Evolutionary conservation across 2,113 vertebrate genomes (phyloP), one percentile per base, ranked within the genome.

Genomic region (Abramis brama): DNA sequence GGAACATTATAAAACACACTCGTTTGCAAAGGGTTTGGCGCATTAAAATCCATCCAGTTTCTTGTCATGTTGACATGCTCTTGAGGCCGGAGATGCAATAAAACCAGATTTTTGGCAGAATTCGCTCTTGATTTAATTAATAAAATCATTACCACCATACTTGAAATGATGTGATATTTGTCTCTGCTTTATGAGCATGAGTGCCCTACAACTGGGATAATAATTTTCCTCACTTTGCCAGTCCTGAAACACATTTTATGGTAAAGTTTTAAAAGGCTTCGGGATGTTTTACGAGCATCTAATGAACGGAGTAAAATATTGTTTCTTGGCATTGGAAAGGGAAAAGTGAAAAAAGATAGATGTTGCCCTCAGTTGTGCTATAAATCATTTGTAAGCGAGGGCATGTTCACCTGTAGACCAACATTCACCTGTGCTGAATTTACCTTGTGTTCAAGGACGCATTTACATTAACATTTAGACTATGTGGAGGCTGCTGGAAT

Each of bases 261-360:
- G 87, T 91, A 88, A 92, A 89, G 88, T 91, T 91, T 92, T 82
- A 90, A 91, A 92, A 92, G 84, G 87, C 81, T 87, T 85, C 81
- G 70, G 85, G 87, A 89, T 89, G 88, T 87, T 94, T 94, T 92
- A 94, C 90, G 86, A 59, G 89, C 88, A 92, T 93, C 92, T 94
- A 93, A 94, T 91, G 87, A 93, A 94, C 83, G 89, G 87, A 85
- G 86, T 93, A 93, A 94, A 94, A 93, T 89, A 87, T 83, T 85
- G 87, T n/a, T 36, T 83, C 66, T 73, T 83, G 81, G 47, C 87
- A 91, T 91, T 89, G 89, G 76, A 90, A 89, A 55, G 19, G 50
- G 33, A 66, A 50, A 68, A 68, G 19, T 19, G 75, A 88, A 91
- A 87, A 86, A 71, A 84, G 84, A 86, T 93, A 93, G 91, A 92